phyloP scores from a whole-genome alignment of 2,888 invertebrate genomes.

The Drosophila subquinaria region DNA sequence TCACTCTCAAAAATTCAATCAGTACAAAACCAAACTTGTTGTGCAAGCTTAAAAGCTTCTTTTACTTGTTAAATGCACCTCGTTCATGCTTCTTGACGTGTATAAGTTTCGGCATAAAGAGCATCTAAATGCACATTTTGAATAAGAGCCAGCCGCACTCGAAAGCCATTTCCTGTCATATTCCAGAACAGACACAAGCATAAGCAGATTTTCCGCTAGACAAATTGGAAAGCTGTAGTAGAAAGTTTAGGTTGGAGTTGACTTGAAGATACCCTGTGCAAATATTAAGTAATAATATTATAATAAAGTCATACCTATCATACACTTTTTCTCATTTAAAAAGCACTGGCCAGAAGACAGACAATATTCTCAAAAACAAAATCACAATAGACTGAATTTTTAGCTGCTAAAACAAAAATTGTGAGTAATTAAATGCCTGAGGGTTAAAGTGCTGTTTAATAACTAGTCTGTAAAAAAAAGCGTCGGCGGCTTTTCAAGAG shows the following conservation, averaged over 20 bases:
- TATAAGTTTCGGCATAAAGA: conserved; percentile 4
- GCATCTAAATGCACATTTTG: conserved; percentile 40
- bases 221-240: background rate
- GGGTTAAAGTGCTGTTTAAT: conserved; percentile 9
- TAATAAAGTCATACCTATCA: background rate
- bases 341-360: background rate
- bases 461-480: conserved; percentile 5
- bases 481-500: background rate
- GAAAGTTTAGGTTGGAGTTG: background rate
- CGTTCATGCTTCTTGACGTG: background rate
- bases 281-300: background rate
- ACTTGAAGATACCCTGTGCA: background rate
- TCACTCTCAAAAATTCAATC: no score
- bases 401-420: background rate
- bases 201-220: background rate
- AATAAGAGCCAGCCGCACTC: conserved; percentile 46
- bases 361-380: background rate
- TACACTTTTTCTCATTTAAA: background rate
- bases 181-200: conserved; percentile 4
- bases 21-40: no score
- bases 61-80: conserved; percentile 4
- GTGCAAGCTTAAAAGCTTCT: background rate
- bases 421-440: background rate
- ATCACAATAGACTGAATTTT: background rate
- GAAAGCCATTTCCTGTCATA: conserved; percentile 64